phyloP scores from a whole-genome alignment of 2,888 invertebrate genomes.

The Callyntrura sp. region DNA sequence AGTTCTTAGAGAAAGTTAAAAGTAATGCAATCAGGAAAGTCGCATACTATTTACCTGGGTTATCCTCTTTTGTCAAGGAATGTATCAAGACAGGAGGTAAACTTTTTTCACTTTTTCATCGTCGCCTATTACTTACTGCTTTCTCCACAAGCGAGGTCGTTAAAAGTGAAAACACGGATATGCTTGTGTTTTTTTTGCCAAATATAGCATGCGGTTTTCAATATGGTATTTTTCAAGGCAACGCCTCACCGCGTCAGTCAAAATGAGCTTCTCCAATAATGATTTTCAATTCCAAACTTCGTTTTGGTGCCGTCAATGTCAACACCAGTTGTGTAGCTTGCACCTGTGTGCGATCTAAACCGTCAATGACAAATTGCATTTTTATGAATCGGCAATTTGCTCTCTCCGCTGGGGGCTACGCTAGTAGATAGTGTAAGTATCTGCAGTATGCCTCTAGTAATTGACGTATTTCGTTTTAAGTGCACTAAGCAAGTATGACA shows the following conservation, averaged over 20 bases:
- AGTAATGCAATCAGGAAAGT: slow-evolving; percentile 59
- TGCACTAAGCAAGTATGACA: neutral
- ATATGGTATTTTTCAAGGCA: neutral
- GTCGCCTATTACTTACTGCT: neutral
- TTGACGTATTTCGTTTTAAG: neutral
- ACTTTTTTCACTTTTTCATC: neutral
- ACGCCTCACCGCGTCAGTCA: slow-evolving; percentile 4
- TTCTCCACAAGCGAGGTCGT: neutral
- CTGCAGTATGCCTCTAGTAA: neutral
- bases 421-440: neutral
- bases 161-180: slow-evolving; percentile 2
- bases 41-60: slow-evolving; percentile 37
- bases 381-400: slow-evolving; percentile 34
- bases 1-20: slow-evolving; percentile 49
- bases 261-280: slow-evolving; percentile 45
- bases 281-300: slow-evolving; percentile 40
- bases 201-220: neutral
- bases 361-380: slow-evolving; percentile 45
- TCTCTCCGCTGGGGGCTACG: slow-evolving; percentile 29
- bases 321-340: slow-evolving; percentile 42
- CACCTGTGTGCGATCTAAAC: neutral
- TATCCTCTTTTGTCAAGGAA: slow-evolving; percentile 23
- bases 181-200: neutral
- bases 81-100: neutral
- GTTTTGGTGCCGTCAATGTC: slow-evolving; percentile 54